These are phyloP conservation scores for Eretmochelys imbricata DNA, from an alignment of 2,113 vertebrate genomes.

Conservation along the genomic window DNA sequence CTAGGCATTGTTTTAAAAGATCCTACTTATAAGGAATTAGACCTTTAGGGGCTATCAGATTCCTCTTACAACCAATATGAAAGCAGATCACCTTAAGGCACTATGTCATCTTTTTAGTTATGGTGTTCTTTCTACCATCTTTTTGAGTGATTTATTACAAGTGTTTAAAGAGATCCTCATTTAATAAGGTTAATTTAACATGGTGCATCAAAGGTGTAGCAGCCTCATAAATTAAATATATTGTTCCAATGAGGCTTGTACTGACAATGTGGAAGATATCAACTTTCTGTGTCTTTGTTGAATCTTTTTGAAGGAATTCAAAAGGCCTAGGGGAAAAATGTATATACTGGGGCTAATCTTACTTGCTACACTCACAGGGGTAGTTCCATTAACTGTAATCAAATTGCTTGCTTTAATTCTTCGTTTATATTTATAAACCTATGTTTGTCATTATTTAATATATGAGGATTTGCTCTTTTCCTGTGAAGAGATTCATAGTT, in stretches of 20 bases:
- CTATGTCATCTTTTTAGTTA: slow-evolving; percentile 66
- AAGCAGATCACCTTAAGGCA: slow-evolving; percentile 56
- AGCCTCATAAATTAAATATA: slow-evolving; percentile 31
- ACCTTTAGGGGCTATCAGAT: slow-evolving; percentile 46
- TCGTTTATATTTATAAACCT: slow-evolving; percentile 18
- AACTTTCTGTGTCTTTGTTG: neutral
- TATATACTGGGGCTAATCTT: neutral
- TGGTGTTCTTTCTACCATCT: slow-evolving; percentile 35
- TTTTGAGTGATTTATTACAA: slow-evolving; percentile 66
- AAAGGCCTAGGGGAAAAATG: neutral
- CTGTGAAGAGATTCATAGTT: neutral
- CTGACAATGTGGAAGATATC: neutral
- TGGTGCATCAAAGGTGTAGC: slow-evolving; percentile 14
- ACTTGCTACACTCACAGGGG: neutral
- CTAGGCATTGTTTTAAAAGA: neutral
- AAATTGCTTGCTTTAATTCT: neutral
- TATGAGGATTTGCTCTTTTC: neutral
- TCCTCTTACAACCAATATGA: slow-evolving; percentile 47
- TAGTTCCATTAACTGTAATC: slow-evolving; percentile 2
- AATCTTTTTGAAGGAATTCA: neutral
- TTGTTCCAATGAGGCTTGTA: slow-evolving; percentile 20
- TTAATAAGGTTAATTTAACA: slow-evolving; percentile 69
- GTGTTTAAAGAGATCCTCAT: slow-evolving; percentile 57
- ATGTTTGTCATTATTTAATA: neutral
- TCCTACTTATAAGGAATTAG: slow-evolving; percentile 4